These are phyloP conservation scores for Tadarida brasiliensis DNA, from an alignment of 2,797 vertebrate species.

Conservation along the genomic window DNA sequence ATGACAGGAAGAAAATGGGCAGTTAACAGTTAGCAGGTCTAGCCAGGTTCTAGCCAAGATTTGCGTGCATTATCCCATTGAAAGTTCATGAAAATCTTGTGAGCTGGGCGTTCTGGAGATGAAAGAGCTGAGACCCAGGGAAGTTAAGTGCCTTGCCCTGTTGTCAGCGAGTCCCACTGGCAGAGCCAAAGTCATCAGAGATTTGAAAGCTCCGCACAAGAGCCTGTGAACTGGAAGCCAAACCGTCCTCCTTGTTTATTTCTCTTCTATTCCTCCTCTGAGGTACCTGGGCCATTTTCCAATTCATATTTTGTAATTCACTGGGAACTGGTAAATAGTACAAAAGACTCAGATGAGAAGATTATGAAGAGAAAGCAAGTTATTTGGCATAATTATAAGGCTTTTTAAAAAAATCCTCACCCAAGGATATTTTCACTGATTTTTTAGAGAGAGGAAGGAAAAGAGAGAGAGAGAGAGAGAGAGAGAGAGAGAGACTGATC, in stretches of 20 bases:
- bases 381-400: conserved; percentile 49
- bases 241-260: neutral
- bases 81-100: conserved; percentile 1
- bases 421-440: neutral
- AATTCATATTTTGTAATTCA: neutral
- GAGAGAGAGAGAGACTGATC: neutral
- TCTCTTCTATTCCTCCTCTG: neutral
- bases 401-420: neutral
- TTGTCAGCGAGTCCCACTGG: too few species aligned
- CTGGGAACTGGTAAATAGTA: conserved; percentile 34
- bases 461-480: neutral
- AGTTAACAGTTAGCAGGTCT: neutral
- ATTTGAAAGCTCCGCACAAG: conserved; percentile 6
- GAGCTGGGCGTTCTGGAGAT: neutral
- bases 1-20: neutral
- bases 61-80: neutral
- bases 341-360: conserved; percentile 23
- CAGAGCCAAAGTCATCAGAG: neutral
- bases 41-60: conserved; percentile 4
- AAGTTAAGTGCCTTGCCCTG: conserved; percentile 5
- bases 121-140: neutral
- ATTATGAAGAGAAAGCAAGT: conserved; percentile 48
- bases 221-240: neutral
- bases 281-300: neutral
- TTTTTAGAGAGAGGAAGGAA: too few species aligned